Evolutionary conservation across 2,888 invertebrate genomes (phyloP), one percentile per base, ranked within the genome.

Genomic region (Drosophila helvetica): DNA sequence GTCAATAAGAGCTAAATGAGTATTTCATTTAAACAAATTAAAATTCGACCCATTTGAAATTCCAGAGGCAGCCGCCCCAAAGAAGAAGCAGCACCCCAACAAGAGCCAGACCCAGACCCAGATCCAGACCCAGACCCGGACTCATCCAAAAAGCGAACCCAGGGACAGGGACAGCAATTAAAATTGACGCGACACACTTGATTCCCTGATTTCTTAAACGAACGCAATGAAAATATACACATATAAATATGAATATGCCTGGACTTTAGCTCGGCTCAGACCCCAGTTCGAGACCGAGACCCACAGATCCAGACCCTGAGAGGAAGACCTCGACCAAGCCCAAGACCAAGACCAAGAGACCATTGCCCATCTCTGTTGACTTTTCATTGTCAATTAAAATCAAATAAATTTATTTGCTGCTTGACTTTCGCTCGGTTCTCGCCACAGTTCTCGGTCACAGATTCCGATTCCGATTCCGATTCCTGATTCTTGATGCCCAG

Each of bases 11-110:
- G 82, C 88, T 90, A 90, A 91, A 91, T 90, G 89, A 90, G 90
- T 90, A 90, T 90, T 91, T 91, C 90, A 91, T 91, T 91, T 90
- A 91, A 90, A 89, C 87, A 90, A 92, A 92, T 92, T 91, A 91
- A 91, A 89, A 88, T 86, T 86, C 91, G 91, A 90, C 89, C 88
- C 90, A 89, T 82, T 89, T 84, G 90, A 86, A 86, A 84, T 88
- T 79, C 84, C 86, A 60, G 64, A 25, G 56, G 30, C 66, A 51
- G 65, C 65, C 15, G 38, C 38, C 15, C 15, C 17, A 7, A 27
- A 30, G 27, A 51, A 27, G 27, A 25, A 25, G 22, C 18, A 51
- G 50, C 30, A 30, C 25, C 15, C 22, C 22, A 22, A 55, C n/a
- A n/a, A n/a, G n/a, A n/a, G n/a, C 55, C 33, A 12, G 33, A 33